Base-by-base conservation (phyloP, 2,113 vertebrate genomes). In the Pseudonaja textilis region DNA sequence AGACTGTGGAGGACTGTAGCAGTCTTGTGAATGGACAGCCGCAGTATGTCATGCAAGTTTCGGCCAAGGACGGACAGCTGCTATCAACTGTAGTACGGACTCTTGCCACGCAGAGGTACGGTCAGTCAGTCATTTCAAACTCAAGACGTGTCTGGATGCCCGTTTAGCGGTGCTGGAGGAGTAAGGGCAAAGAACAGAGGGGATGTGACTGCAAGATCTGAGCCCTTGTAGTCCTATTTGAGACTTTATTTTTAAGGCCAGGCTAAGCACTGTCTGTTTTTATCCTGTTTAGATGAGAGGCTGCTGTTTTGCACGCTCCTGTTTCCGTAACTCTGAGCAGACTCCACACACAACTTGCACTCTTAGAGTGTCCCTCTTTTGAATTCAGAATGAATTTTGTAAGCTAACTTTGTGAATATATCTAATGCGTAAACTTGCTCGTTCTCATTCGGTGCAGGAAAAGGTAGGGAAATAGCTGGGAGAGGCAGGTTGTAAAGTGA, bases 11-110 rank as follows among this genome's bases (percentile, higher is more conserved):
- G 61, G 95, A 96, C 0, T 90, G 97, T 89, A 92, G 95, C 86
- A 93, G 92, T 96, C 97, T 96, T 3, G 95, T 94, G 59, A 88
- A 95, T 93, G 96, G 97, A 95, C 96, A 97, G 91, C 97, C 96
- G 0, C 98, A 98, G 95, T 98, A 98, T 97, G 98, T 98, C 97
- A 98, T 97, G 97, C 97, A 98, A 95, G 97, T 98, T 95, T 97
- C 97, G 0, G 96, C 97, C 94, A 98, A 98, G 96, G 98, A 98
- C 16, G 98, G 98, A 90, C 97, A 98, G 96, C 97, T 98, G 96
- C 96, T 98, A 57, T 98, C 98, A 25, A 98, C 98, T 2, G 96
- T 98, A 3, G 97, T 98, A 91, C 96, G 97, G 95, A 98, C 97
- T 0, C 97, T 98, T 0, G 91, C 98, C 89, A 97, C 97, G 9